These are phyloP conservation scores for Drosophila watanabei DNA, from an alignment of 1,140 invertebrate species.

Conservation along the genomic window DNA sequence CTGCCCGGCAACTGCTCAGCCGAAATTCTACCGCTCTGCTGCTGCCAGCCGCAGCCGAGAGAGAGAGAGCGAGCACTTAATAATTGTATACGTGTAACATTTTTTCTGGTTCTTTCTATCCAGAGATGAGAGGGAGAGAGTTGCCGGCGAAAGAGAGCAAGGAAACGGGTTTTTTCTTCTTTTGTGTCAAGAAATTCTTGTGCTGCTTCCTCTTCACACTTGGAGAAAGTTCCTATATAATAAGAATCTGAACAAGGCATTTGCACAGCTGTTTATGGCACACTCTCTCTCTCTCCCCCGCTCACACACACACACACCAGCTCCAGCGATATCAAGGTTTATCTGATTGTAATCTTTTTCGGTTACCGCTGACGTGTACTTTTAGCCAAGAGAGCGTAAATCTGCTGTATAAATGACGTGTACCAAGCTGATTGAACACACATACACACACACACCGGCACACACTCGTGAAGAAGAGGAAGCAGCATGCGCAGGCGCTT, in stretches of 20 bases:
- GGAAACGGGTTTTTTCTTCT: conserved; percentile 59
- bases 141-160: conserved; percentile 31
- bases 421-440: conserved; percentile 69
- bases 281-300: background rate
- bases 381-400: conserved; percentile 48
- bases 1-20: conserved; percentile 64
- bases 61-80: conserved; percentile 16
- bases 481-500: conserved; percentile 60
- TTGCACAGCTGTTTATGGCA: conserved; percentile 58
- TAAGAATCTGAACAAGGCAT: conserved; percentile 30
- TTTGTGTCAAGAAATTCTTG: conserved; percentile 23
- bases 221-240: conserved; percentile 58
- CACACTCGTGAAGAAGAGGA: conserved; percentile 21
- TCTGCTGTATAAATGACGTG: conserved; percentile 69
- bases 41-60: conserved; percentile 40
- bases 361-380: conserved; percentile 62
- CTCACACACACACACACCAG: background rate
- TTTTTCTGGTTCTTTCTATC: conserved; percentile 75
- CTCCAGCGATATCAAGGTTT: conserved; percentile 13
- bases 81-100: conserved; percentile 81
- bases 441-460: conserved; percentile 25
- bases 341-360: conserved; percentile 20
- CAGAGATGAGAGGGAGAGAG: background rate
- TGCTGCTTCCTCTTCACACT: conserved; percentile 11
- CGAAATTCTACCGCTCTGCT: background rate